Percentiles rank a stretch among this genome's conserved stretches.
Evolutionary conservation across 1,140 invertebrate species (phyloP).

Genomic region (Bombyx mandarina): DNA sequence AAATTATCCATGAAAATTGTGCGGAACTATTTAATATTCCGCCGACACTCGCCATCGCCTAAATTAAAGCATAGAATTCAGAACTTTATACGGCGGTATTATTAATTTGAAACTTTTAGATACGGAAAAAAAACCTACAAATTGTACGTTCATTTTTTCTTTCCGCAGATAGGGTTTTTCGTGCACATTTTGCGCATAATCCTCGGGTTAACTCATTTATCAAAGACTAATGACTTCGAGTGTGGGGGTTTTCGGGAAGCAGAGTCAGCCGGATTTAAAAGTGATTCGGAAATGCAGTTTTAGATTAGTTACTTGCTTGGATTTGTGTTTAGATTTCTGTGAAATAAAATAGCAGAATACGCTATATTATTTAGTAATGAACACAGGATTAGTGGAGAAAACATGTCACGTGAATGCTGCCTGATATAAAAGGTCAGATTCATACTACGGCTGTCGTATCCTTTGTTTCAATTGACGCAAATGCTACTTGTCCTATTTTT

Average conservation of each 20-base stretch:
- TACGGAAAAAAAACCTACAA: slow-evolving; percentile 4
- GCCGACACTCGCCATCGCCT: slow-evolving; percentile 12
- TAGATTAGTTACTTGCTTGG: not conserved
- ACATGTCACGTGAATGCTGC: too few relatives aligned
- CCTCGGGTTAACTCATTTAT: slow-evolving; percentile 34
- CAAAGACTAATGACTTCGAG: slow-evolving; percentile 36
- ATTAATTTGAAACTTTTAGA: slow-evolving; percentile 20
- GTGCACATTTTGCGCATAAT: slow-evolving; percentile 32
- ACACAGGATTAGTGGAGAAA: too few relatives aligned
- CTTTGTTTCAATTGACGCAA: too few relatives aligned
- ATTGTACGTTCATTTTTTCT: slow-evolving; percentile 19
- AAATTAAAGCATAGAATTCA: slow-evolving; percentile 16
- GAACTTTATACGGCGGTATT: slow-evolving; percentile 12
- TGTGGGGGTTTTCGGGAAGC: slow-evolving; percentile 20
- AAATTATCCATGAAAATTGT: slow-evolving; percentile 13
- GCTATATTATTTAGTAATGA: too few relatives aligned
- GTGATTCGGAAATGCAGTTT: not conserved
- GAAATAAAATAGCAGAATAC: too few relatives aligned
- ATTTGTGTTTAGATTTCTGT: too few relatives aligned
- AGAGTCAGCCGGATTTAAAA: too few relatives aligned
- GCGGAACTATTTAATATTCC: slow-evolving; percentile 21
- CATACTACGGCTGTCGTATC: too few relatives aligned
- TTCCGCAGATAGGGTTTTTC: slow-evolving; percentile 25
- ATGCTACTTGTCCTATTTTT: too few relatives aligned
- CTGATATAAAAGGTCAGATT: too few relatives aligned